phyloP scores from a whole-genome alignment of 2,797 vertebrate species.

The Scolopax bukidnonensis region DNA sequence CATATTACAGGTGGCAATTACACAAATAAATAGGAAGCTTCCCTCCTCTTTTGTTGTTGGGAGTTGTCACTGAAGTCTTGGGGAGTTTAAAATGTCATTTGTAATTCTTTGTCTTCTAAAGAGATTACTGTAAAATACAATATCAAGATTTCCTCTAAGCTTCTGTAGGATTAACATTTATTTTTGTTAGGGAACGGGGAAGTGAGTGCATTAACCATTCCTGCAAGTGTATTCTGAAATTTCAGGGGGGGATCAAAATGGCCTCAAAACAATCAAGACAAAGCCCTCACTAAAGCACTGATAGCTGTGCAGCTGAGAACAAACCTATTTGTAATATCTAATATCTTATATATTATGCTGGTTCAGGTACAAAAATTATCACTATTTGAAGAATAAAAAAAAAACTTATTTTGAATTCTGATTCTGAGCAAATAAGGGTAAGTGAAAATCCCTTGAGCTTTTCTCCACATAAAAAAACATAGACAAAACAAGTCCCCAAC shows the following conservation, averaged over 20 bases:
- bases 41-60: neutral
- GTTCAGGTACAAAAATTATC: neutral
- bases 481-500: neutral
- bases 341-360: neutral
- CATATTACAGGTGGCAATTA: neutral
- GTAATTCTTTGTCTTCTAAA: constrained; percentile 54
- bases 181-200: neutral
- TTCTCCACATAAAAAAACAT: neutral
- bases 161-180: constrained; percentile 29
- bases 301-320: neutral
- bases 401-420: neutral
- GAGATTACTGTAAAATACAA: constrained; percentile 51
- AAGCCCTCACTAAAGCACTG: neutral
- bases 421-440: neutral
- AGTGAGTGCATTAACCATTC: neutral
- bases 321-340: neutral
- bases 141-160: constrained; percentile 36
- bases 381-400: neutral
- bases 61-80: neutral
- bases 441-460: neutral
- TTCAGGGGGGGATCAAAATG: neutral
- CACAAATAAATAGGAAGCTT: constrained; percentile 5
- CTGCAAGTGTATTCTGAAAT: neutral
- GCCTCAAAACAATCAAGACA: neutral
- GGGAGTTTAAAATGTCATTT: constrained; percentile 43